Conservation (phyloP, 2,113 vertebrate species). For the Haemorhous mexicanus region DNA sequence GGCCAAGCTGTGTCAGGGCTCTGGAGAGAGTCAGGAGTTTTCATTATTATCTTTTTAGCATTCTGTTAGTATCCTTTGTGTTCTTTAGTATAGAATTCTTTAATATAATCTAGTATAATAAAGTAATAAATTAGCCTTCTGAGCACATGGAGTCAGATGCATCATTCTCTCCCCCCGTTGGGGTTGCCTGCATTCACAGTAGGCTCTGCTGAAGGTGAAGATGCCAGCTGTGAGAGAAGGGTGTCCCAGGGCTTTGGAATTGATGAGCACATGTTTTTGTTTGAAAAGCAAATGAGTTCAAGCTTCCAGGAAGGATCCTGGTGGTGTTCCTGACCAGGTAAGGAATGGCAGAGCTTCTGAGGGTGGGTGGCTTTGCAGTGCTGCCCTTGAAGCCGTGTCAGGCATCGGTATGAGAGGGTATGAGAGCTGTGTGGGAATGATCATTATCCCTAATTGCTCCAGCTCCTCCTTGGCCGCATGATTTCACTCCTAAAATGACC, state of each 20-base stretch:
- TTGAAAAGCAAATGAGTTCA: neutral
- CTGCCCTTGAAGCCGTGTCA: neutral
- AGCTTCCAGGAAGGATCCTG: neutral
- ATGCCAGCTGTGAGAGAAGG: neutral
- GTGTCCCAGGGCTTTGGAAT: neutral
- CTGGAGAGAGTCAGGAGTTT: too few species aligned
- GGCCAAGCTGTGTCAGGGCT: too few species aligned
- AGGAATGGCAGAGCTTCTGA: neutral
- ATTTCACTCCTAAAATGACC: conserved; percentile 8
- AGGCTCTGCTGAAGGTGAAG: neutral
- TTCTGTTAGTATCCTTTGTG: too few species aligned
- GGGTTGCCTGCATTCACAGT: too few species aligned
- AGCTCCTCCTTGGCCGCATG: conserved; percentile 2
- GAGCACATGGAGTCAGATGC: too few species aligned
- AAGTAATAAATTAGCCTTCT: too few species aligned
- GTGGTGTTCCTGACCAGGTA: neutral
- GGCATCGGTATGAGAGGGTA: neutral
- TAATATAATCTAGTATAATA: too few species aligned
- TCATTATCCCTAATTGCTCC: conserved; percentile 21
- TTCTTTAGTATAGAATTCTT: too few species aligned
- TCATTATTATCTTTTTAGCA: too few species aligned
- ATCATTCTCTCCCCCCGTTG: too few species aligned
- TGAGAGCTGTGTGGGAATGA: neutral
- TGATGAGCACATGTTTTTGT: fast-evolving
- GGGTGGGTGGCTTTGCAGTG: neutral